phyloP scores from a whole-genome alignment of 2,113 vertebrate species.

The Xenopus borealis region DNA sequence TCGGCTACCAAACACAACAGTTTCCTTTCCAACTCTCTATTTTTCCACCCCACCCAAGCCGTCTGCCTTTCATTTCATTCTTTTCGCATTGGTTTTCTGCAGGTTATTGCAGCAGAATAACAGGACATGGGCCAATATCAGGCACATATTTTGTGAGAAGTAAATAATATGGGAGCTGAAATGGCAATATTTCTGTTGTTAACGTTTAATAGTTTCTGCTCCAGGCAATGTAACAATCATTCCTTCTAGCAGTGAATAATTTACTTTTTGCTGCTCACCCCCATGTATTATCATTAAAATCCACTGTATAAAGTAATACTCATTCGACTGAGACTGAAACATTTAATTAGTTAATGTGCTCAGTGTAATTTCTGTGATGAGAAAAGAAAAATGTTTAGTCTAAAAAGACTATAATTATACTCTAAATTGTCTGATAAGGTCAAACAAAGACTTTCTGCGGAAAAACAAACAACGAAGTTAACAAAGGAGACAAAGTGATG shows the following conservation, averaged over 20 bases:
- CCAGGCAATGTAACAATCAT: background rate
- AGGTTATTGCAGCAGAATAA: no score
- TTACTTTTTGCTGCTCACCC: background rate
- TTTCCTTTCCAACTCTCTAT: no score
- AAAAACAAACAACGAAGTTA: constrained; percentile 10
- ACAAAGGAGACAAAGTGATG: constrained; percentile 1
- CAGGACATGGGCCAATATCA: no score
- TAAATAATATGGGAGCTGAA: no score
- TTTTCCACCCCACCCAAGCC: no score
- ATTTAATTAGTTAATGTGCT: constrained; percentile 34
- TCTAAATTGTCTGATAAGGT: constrained; percentile 26
- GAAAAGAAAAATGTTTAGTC: constrained; percentile 30
- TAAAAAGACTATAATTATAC: constrained; percentile 26
- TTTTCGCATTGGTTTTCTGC: no score
- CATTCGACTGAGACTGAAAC: constrained; percentile 7
- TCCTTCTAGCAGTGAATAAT: background rate
- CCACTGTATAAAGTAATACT: constrained; percentile 23
- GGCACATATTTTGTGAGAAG: no score
- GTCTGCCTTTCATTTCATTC: no score
- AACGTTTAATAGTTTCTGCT: no score
- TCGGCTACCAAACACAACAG: no score
- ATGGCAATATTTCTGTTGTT: no score
- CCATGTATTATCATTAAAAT: constrained; percentile 19
- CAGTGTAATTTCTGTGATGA: constrained; percentile 17
- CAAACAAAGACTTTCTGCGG: constrained; percentile 12